Base-by-base conservation (phyloP, 2,888 invertebrate species). In the Mythimna pallens region DNA sequence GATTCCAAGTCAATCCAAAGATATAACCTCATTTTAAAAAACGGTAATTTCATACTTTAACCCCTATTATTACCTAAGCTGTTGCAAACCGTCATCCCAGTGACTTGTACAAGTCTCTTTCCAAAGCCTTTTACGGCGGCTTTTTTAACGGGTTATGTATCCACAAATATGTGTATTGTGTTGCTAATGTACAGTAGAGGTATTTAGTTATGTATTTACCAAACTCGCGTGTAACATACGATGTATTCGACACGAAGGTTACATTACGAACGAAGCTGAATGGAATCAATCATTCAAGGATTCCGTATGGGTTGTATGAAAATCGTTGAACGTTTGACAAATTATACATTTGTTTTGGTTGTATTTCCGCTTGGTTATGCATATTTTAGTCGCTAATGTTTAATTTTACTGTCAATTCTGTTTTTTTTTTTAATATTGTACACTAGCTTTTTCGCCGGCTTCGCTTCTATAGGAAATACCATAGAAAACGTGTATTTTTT, bases 151-250 rank as follows among this genome's bases (percentile, higher is more conserved):
- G 40, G 40, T 61, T 61, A 40, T 8, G 3, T 40, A 22, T 14
- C 22, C 40, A 40, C 40, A 61, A 61, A 22, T 40, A 61, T 61
- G 14, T 47, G 54, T 43, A 34, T 43, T 20, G 25, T 55, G 22
- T 47, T 20, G 22, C 43, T 63, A 57, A 52, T 59, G 20, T 55
- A 63, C 30, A 30, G 10, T 34, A n/a, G 50, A 58, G 30, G 62
- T 62, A 69, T 81, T 76, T 77, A 76, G 9, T 67, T 76, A 77
- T 22, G 62, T 62, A 62, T 73, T 73, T n/a, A 71, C 63, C 43
- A 52, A 59, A 30, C 50, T 78, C 7, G 82, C 82, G 84, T 82
- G 82, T 70, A 34, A 73, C 70, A 74, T 25, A 78, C 82, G 40
- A 78, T 65, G 57, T 54, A 36, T 55, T 25, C 63, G 25, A 47